phyloP scores from a whole-genome alignment of 2,888 invertebrate genomes.

The Aromia moschata region DNA sequence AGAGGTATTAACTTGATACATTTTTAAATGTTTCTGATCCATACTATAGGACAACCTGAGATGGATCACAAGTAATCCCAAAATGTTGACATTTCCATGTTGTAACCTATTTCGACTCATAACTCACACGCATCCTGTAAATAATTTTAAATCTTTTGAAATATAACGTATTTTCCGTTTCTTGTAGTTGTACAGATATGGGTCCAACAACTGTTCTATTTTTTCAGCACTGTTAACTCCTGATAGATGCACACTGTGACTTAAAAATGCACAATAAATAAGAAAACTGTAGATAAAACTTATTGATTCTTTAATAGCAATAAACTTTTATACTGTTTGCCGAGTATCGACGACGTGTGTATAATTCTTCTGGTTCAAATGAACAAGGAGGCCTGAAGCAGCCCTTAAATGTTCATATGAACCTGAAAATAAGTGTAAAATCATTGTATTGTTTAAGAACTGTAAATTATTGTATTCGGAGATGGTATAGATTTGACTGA shows the following conservation, averaged over 20 bases:
- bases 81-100: conserved; percentile 14
- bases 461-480: neutral
- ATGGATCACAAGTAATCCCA: too few relatives aligned
- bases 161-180: conserved; percentile 10
- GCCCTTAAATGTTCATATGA: neutral
- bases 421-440: conserved; percentile 3
- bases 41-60: too few relatives aligned
- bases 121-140: conserved; percentile 18
- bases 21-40: too few relatives aligned
- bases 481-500: neutral
- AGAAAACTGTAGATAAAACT: conserved; percentile 29
- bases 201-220: conserved; percentile 52
- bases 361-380: neutral
- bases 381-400: neutral
- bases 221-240: conserved; percentile 38
- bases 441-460: neutral
- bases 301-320: conserved; percentile 36
- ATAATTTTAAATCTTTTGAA: conserved; percentile 11
- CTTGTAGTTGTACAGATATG: conserved; percentile 46
- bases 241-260: conserved; percentile 38
- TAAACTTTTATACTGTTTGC: conserved; percentile 38
- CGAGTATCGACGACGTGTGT: neutral
- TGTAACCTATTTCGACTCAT: conserved; percentile 11
- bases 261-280: conserved; percentile 33
- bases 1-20: too few relatives aligned